These are phyloP conservation scores for Oceanodroma tethys DNA, from an alignment of 2,113 vertebrate species.

Conservation along the genomic window DNA sequence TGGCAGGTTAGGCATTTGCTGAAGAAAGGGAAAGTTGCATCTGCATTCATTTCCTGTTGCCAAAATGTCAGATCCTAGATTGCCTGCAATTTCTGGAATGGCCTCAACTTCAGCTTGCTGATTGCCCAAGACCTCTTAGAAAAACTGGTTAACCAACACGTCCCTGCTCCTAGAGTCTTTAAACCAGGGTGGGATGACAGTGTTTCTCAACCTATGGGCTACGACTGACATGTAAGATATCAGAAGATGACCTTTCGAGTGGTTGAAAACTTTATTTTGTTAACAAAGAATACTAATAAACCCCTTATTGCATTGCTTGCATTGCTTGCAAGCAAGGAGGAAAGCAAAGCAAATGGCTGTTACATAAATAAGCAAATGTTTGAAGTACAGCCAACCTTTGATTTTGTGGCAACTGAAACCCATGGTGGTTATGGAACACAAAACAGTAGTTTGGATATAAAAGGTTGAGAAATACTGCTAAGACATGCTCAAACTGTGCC, in stretches of 20 bases:
- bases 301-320: too few relatives aligned
- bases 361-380: neutral
- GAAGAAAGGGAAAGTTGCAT: constrained; percentile 45
- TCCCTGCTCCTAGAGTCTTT: neutral
- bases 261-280: neutral
- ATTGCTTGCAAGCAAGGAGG: neutral
- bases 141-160: neutral
- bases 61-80: neutral
- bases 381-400: neutral
- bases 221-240: accelerated
- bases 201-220: neutral
- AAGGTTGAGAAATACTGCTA: neutral
- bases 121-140: neutral
- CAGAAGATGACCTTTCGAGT: neutral
- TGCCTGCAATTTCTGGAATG: neutral
- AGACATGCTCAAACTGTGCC: neutral
- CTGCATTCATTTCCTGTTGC: neutral
- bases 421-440: neutral
- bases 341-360: neutral
- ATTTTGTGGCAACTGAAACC: neutral
- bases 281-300: neutral
- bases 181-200: neutral
- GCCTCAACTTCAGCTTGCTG: neutral
- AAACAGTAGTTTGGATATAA: neutral
- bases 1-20: constrained; percentile 59